Base-by-base conservation (phyloP, 1,140 invertebrate species). In the Diorhabda sublineata region DNA sequence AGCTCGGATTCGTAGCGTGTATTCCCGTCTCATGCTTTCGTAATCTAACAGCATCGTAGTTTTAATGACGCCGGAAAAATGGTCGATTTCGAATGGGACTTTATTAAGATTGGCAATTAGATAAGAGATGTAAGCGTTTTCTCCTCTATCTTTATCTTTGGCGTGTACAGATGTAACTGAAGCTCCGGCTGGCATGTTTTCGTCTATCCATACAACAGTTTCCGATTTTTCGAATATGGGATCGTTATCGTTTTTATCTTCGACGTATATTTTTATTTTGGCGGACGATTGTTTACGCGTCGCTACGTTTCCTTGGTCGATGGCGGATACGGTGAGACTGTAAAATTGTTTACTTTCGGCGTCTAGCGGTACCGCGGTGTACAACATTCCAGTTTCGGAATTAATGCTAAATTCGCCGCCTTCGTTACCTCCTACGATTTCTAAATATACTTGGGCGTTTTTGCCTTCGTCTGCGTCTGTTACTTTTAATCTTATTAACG, bases 111-210 rank as follows among this genome's bases (percentile, higher is more conserved):
- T 97, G 42, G 92, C 93, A 74, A 97, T 92, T 70, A 92, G 94
- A 83, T 96, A 98, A 0, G 93, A 95, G 73, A 99, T 91, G 81
- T 95, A 95, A 9, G 94, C 93, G 82, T 99, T 99, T 77, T 98
- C 95, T 2, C 93, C 95, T 3, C 90, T 90, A 81, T 99, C 97
- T 9, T 84, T 87, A 80, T 99, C 97, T 60, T 87, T 88, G 0
- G 96, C 97, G 11, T 87, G 86, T 0, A 97, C 89, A 74, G 90
- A 92, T 2, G 90, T 89, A 2, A 98, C 93, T 3, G 88, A 87
- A 1, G 91, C 90, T 0, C 95, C 95, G 2, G 90, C 85, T 0
- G 93, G 89, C 79, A 96, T 90, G 80, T 98, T 98, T 82, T 98
- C 96, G 65, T 93, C 88, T 2, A 93, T 80, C 71, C 81, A 85